Base-by-base conservation (phyloP, 2,888 invertebrate genomes). In the Cyrtodaria siliqua region DNA sequence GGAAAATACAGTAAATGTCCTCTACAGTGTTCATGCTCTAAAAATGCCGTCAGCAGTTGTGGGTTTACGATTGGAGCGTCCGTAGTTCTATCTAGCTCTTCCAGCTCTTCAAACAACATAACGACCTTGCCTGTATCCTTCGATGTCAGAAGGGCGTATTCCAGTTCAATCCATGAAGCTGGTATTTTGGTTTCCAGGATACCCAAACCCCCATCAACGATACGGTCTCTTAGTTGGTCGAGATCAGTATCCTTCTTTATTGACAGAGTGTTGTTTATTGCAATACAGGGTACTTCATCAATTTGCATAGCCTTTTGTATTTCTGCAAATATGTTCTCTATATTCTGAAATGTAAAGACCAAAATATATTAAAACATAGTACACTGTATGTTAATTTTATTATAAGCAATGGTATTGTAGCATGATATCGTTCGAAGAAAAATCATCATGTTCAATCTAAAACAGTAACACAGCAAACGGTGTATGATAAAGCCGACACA, bases 151-250 rank as follows among this genome's bases (percentile, higher is more conserved):
- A 72, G 29, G 24, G 38, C 47, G 23, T 60, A 42, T 40, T 72
- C 72, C 2, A 72, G 47, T 53, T 72, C 52, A 23, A 72, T 72
- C 72, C 72, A 72, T 33, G 59, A 60, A 40, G 72, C 72, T 6
- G 53, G 42, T 18, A 72, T 55, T 40, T 72, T 59, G 38, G 59
- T 62, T 38, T 72, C 66, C 1, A 55, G 47, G 12, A 72, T 53
- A 8, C 72, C 72, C n/a, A 66, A 38, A 24, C 66, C 66, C 14
- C 59, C 20, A 16, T 72, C 53, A 23, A 72, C 52, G 16, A 72
- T 66, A 38, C 27, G 29, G 47, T 72, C 33, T 44, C 59, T 44
- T 38, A 72, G 24, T 9, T 64, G 24, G 8, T 33, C 18, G 1
- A 66, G 47, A 12, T 29, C 6, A n/a, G 23, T 29, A 26, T 64